Conservation (phyloP, 1,140 invertebrate species). For the Pseudoatta argentina region DNA sequence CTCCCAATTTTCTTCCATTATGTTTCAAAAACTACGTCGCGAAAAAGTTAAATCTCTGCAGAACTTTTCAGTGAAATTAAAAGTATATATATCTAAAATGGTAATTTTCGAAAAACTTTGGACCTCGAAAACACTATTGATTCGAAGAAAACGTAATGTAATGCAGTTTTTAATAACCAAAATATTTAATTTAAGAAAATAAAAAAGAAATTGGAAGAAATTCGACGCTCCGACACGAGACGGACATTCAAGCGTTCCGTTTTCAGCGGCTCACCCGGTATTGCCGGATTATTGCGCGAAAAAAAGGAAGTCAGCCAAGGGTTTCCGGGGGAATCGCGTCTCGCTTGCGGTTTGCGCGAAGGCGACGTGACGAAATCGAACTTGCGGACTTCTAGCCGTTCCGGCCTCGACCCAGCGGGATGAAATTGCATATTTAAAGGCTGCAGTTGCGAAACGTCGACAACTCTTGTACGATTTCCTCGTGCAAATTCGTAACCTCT, state of each 20-base stretch:
- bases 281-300: conserved; percentile 32
- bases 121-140: background rate
- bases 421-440: conserved; percentile 56
- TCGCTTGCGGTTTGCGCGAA: conserved; percentile 43
- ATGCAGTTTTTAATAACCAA: background rate
- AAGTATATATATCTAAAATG: no score
- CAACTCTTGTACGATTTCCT: conserved; percentile 44
- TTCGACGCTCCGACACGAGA: background rate
- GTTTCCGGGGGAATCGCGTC: conserved; percentile 35
- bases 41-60: background rate
- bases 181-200: conserved; percentile 6
- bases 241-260: background rate
- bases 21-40: background rate
- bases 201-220: background rate
- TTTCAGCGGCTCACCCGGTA: conserved; percentile 3
- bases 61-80: background rate
- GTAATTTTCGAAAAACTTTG: background rate
- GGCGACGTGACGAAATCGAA: conserved; percentile 41
- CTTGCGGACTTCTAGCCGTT: background rate
- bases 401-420: conserved; percentile 46
- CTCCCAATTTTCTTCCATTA: no score
- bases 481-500: conserved; percentile 14
- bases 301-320: conserved; percentile 20
- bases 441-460: conserved; percentile 40
- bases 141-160: background rate